These are phyloP conservation scores for Clitarchus hookeri DNA, from an alignment of 2,888 invertebrate genomes.

Conservation along the genomic window DNA sequence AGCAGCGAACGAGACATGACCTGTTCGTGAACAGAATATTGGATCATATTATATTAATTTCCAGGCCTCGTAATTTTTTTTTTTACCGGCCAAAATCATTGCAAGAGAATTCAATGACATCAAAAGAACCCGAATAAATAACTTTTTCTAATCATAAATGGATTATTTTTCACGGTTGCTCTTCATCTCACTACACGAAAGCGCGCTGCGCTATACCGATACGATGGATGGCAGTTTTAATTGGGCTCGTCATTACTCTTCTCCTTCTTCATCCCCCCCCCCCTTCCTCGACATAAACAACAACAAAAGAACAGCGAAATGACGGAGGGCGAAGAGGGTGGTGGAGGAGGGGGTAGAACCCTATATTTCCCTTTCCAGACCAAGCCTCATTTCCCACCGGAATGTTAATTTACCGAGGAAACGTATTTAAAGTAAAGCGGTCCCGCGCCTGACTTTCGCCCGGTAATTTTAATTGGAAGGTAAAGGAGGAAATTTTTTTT, in stretches of 20 bases:
- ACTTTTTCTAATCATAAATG: neutral
- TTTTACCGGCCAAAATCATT: neutral
- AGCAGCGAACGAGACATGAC: too few species aligned
- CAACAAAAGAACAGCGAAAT: neutral
- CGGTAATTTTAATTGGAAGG: conserved; percentile 14
- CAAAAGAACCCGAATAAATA: neutral
- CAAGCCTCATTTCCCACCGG: neutral
- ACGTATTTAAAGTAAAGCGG: conserved; percentile 14
- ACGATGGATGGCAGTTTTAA: conserved; percentile 14
- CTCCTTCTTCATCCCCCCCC: neutral
- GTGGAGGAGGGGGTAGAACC: neutral
- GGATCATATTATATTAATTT: too few species aligned
- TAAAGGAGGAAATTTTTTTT: neutral
- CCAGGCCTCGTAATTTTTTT: too few species aligned
- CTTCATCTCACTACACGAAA: neutral
- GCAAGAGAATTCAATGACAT: neutral
- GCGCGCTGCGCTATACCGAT: neutral
- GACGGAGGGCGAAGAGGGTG: neutral
- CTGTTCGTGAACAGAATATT: too few species aligned
- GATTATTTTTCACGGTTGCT: conserved; percentile 14
- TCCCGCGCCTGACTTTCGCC: neutral
- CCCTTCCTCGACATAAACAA: neutral
- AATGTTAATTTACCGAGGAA: conserved; percentile 14
- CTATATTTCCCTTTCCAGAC: conserved; percentile 4
- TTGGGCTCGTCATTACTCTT: neutral